Evolutionary conservation across 1,140 invertebrate genomes (phyloP).

Genomic region (Rhyzopertha dominica): DNA sequence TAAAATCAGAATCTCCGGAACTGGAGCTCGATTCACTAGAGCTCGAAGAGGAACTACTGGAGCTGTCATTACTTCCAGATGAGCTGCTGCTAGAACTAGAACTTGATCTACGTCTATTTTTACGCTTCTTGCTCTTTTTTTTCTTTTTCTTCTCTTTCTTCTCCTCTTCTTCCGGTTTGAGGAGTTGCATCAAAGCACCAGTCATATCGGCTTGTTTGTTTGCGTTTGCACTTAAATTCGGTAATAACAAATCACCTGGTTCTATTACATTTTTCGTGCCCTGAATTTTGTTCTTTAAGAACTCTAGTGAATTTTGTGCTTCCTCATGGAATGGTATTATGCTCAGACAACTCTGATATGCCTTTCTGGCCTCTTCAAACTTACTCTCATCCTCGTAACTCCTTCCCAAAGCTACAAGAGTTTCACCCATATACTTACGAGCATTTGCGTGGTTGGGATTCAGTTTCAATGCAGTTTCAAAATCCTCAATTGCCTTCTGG

Average conservation of each 20-base stretch:
- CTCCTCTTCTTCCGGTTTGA: conserved; percentile 53
- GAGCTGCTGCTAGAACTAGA: conserved; percentile 55
- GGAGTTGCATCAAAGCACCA: conserved; percentile 58
- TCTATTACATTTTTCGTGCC: conserved; percentile 53
- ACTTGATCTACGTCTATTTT: conserved; percentile 60
- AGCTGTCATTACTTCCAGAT: conserved; percentile 53
- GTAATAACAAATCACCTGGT: conserved; percentile 53
- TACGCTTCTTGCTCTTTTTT: conserved; percentile 64
- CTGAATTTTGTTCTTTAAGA: conserved; percentile 63
- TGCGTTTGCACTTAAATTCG: conserved; percentile 35
- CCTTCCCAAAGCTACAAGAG: conserved; percentile 76
- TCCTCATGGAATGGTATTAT: conserved; percentile 80
- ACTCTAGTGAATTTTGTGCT: conserved; percentile 74
- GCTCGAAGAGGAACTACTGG: conserved; percentile 51
- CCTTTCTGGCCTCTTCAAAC: conserved; percentile 76
- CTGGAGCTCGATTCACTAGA: conserved; percentile 54
- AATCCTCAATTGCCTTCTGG: conserved; percentile 89
- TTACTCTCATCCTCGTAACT: conserved; percentile 82
- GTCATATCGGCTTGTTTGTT: conserved; percentile 54
- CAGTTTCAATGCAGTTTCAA: conserved; percentile 81
- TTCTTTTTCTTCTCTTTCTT: conserved; percentile 70
- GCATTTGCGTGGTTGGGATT: conserved; percentile 92
- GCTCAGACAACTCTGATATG: conserved; percentile 74
- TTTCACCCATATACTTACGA: conserved; percentile 90
- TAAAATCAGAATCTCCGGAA: conserved; percentile 57